A percentile compares a stretch with the other conserved stretches of the same genome.
These are phyloP conservation scores for Phyllotreta cruciferae DNA, from an alignment of 2,888 invertebrate species.

Conservation along the genomic window DNA sequence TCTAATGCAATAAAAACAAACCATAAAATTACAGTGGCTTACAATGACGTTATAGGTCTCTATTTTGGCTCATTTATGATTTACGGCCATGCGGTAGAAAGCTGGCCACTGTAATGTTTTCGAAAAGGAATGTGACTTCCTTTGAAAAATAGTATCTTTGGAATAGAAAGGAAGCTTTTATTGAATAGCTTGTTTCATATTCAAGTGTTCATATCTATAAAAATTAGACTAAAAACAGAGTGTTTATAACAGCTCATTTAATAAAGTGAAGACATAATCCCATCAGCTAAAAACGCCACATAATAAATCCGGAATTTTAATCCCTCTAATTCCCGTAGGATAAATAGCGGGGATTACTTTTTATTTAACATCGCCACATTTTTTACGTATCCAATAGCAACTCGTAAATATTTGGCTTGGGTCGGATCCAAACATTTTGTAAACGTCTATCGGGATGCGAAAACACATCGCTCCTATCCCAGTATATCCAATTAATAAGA, in stretches of 20 bases:
- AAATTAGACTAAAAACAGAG: too few species aligned
- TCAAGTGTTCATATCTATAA: too few species aligned
- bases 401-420: conserved; percentile 42
- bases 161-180: not conserved
- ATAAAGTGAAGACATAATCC: too few species aligned
- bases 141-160: conserved; percentile 4
- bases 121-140: conserved; percentile 18
- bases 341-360: not conserved
- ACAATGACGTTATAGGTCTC: conserved; percentile 29
- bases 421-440: conserved; percentile 38
- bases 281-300: too few species aligned
- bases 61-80: conserved; percentile 31
- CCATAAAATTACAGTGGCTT: conserved; percentile 44
- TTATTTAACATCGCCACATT: conserved; percentile 15
- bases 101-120: conserved; percentile 24
- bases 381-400: conserved; percentile 6
- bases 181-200: too few species aligned
- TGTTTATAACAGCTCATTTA: too few species aligned
- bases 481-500: conserved; percentile 34
- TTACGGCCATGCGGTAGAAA: conserved; percentile 38
- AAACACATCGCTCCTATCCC: conserved; percentile 34
- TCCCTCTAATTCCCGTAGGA: too few species aligned
- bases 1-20: conserved; percentile 49
- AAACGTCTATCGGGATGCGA: conserved; percentile 34
- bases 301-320: too few species aligned